These are phyloP conservation scores for Druceiella hillmani DNA, from an alignment of 2,888 invertebrate genomes.

Conservation along the genomic window DNA sequence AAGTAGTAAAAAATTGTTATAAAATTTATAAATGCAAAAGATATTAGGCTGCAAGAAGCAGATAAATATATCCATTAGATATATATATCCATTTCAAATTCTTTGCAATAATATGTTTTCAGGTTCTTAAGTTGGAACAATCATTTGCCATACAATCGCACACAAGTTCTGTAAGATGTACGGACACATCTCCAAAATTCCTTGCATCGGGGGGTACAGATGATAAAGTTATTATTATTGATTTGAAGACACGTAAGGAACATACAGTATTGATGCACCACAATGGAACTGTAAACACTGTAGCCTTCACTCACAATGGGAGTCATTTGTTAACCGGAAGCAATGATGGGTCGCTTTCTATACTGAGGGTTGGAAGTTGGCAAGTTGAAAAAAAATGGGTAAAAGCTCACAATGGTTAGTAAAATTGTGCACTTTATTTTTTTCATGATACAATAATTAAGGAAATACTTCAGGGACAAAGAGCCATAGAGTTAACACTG, in stretches of 20 bases:
- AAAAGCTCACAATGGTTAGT: constrained; percentile 71
- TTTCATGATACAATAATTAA: constrained; percentile 20
- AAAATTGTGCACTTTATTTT: constrained; percentile 24
- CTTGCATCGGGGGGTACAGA: constrained; percentile 87
- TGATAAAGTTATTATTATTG: constrained; percentile 81
- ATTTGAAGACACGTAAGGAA: constrained; percentile 72
- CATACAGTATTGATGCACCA: constrained; percentile 78
- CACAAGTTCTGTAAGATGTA: constrained; percentile 68
- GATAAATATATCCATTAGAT: too few relatives aligned
- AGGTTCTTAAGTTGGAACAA: constrained; percentile 57
- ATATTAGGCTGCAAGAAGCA: too few relatives aligned
- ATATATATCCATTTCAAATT: too few relatives aligned
- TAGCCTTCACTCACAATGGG: constrained; percentile 70
- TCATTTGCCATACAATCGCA: constrained; percentile 89
- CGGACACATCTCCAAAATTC: constrained; percentile 64
- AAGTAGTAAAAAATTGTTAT: too few relatives aligned
- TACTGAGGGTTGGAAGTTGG: constrained; percentile 82
- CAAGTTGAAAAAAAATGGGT: constrained; percentile 76
- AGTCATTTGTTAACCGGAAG: constrained; percentile 80
- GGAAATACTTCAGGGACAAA: constrained; percentile 8
- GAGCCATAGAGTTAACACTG: background rate
- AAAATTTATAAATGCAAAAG: too few relatives aligned
- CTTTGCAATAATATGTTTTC: constrained; percentile 21
- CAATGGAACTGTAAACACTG: constrained; percentile 72
- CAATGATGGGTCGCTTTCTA: constrained; percentile 77